Conservation (phyloP, 2,888 invertebrate species). For the Papilio demoleus region DNA sequence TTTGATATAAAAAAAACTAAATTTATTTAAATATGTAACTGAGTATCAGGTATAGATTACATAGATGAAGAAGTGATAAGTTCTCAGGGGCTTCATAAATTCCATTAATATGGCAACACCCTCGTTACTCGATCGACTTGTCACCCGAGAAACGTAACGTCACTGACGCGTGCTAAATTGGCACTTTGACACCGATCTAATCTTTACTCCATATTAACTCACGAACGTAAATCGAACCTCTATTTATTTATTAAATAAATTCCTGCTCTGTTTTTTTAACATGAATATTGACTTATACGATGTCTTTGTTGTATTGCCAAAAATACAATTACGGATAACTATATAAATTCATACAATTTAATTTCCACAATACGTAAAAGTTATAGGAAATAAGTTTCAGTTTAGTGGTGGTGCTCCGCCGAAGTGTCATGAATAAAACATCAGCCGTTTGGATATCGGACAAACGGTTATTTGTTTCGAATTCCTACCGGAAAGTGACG, state of each 20-base stretch:
- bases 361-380: constrained; percentile 49
- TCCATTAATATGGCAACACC: constrained; percentile 46
- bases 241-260: constrained; percentile 27
- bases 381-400: constrained; percentile 60
- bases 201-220: constrained; percentile 39
- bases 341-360: constrained; percentile 19
- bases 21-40: neutral
- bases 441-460: constrained; percentile 38
- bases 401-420: constrained; percentile 40
- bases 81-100: constrained; percentile 43
- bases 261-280: neutral
- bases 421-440: constrained; percentile 35
- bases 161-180: constrained; percentile 38
- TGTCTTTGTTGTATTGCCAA: too few relatives aligned
- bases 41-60: neutral
- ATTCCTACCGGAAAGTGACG: constrained; percentile 39
- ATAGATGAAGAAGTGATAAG: neutral
- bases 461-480: constrained; percentile 35
- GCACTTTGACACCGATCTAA: constrained; percentile 41
- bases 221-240: constrained; percentile 30
- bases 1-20: neutral
- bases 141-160: constrained; percentile 34
- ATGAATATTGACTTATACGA: neutral
- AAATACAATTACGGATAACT: neutral
- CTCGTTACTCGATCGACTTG: constrained; percentile 46